Base-by-base conservation (phyloP, 2,888 invertebrate species). In the Himalopsyche anomala region DNA sequence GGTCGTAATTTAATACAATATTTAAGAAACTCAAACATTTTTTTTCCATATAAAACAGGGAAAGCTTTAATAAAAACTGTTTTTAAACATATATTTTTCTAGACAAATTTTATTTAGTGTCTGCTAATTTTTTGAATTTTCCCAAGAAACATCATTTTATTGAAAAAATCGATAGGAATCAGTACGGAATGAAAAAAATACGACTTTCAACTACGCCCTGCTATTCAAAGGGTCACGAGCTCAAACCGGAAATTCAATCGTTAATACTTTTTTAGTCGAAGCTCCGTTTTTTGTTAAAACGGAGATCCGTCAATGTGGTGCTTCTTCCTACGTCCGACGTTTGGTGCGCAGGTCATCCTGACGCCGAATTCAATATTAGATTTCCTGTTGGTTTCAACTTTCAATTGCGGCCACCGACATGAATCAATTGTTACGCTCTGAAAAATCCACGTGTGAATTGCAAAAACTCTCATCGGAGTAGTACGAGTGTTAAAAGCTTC, bases 161-260 rank as follows among this genome's bases (percentile, higher is more conserved):
- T 51, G 51, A 15, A 51, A 0, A 15, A 51, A 15, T 15, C 4
- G 15, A 15, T 5, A 51, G 5, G 51, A 51, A 51, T 15, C 51
- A 51, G 51, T 15, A 51, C 51, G 51, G 15, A 51, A 51, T 15
- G 51, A 15, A 51, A 51, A 51, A 51, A 15, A 12, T 51, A 15
- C 15, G 51, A 51, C 9, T 19, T 62, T 6, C 6, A n/a, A 19
- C 62, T 62, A 11, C 62, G 15, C 62, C 62, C 62, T 0, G 2
- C 28, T 11, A 8, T 9, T 62, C 3, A 62, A 62, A 62, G 19
- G 62, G 62, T 62, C 62, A 19, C 62, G 1, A n/a, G 62, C 62
- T 62, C 62, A 62, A 62, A 62, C 62, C 62, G 62, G 62, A 62
- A 19, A 28, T 62, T 62, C 62, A 62, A 62, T 62, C 62, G 62